Evolutionary conservation across 2,113 vertebrate species (phyloP).

Genomic region (Chaenogobius annularis): DNA sequence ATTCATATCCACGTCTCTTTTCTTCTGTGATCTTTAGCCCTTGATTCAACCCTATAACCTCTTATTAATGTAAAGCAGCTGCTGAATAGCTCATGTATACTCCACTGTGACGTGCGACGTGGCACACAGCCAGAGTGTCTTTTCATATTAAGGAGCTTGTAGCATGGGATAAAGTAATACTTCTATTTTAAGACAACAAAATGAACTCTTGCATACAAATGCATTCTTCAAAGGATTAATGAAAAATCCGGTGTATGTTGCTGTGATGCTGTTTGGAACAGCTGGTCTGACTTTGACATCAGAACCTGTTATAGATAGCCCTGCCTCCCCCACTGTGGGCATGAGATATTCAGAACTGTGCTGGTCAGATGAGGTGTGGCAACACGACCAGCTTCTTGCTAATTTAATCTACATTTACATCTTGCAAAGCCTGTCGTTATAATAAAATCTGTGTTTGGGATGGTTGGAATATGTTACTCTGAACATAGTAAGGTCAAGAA

Average conservation of each 20-base stretch:
- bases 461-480: background rate
- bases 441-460: conserved; percentile 20
- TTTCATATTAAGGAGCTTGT: conserved; percentile 69
- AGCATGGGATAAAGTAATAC: conserved; percentile 57
- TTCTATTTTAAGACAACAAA: conserved; percentile 76
- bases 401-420: conserved; percentile 52
- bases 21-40: conserved; percentile 30
- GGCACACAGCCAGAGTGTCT: conserved; percentile 59
- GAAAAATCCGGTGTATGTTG: conserved; percentile 78
- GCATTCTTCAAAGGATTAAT: conserved; percentile 79
- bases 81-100: conserved; percentile 53
- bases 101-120: conserved; percentile 57
- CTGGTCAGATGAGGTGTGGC: conserved; percentile 59
- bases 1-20: conserved; percentile 43
- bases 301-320: conserved; percentile 79
- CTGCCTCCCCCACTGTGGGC: conserved; percentile 66
- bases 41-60: conserved; percentile 1
- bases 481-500: background rate
- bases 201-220: conserved; percentile 77
- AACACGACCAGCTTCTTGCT: conserved; percentile 50
- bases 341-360: conserved; percentile 65
- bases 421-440: conserved; percentile 57
- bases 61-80: conserved; percentile 57
- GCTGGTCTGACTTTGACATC: conserved; percentile 79
- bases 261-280: conserved; percentile 72